Percentiles rank a stretch among this genome's conserved stretches.
These are phyloP conservation scores for Danaus plexippus DNA, from an alignment of 1,140 invertebrate genomes.

Conservation along the genomic window DNA sequence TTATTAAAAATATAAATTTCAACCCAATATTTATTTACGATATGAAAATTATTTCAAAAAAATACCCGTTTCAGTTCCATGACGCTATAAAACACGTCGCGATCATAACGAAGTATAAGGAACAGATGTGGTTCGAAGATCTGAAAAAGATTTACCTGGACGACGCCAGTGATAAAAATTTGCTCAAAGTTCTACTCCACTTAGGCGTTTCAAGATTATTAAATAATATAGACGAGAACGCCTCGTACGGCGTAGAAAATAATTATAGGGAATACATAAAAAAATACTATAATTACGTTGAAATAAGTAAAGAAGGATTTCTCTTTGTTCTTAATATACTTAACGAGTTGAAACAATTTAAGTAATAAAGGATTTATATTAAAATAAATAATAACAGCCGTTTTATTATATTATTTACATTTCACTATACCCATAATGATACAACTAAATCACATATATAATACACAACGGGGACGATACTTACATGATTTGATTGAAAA, in stretches of 20 bases:
- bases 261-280: conserved; percentile 29
- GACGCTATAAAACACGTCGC: conserved; percentile 40
- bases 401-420: too few species aligned
- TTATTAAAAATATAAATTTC: too few species aligned
- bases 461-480: too few species aligned
- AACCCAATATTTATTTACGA: too few species aligned
- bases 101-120: conserved; percentile 29
- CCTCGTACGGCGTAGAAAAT: conserved; percentile 22
- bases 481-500: too few species aligned
- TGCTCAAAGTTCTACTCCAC: conserved; percentile 38
- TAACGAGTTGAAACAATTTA: conserved; percentile 15
- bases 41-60: too few species aligned
- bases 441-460: too few species aligned
- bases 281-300: conserved; percentile 25
- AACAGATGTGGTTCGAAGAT: conserved; percentile 43
- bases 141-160: conserved; percentile 39
- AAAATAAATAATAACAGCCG: too few species aligned
- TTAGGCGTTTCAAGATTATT: conserved; percentile 31
- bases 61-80: conserved; percentile 41
- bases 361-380: too few species aligned
- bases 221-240: conserved; percentile 33
- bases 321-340: conserved; percentile 35
- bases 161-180: conserved; percentile 16
- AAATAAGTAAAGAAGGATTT: conserved; percentile 31
- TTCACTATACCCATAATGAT: too few species aligned